Evolutionary conservation across 2,113 vertebrate genomes (phyloP), one percentile per base, ranked within the genome.

Genomic region (Triplophysa siluroides): DNA sequence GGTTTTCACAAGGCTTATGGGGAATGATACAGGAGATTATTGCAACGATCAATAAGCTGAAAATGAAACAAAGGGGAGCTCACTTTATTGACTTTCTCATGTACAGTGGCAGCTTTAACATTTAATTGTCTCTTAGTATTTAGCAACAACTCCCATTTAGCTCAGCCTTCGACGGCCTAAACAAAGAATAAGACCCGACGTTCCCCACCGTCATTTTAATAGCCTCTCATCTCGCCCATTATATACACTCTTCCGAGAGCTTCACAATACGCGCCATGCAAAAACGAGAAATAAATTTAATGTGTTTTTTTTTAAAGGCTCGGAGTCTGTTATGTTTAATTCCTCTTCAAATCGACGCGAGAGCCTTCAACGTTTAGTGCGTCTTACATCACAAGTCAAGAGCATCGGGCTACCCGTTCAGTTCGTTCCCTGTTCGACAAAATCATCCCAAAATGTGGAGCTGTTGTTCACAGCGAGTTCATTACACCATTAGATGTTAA

Each of bases 1-100:
- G 91, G 87, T 91, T 89, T 93, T 92, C 90, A 89, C 91, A 84
- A 77, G 85, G 89, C 89, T 93, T 94, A 90, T 89, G 85, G 91
- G 91, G 91, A 92, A 94, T 93, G 91, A 92, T 93, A 91, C 89
- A 87, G 89, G 91, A 93, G 92, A 93, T 92, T 92, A 93, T 92
- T 94, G 92, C 91, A 68, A 87, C 91, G 89, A 93, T 94, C 93
- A 94, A 93, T 94, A 93, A 94, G 90, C 85, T 88, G 86, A 90
- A 91, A 93, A 93, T 93, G 92, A 93, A 94, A 88, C 92, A 93
- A 90, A 90, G 88, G 91, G 92, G 92, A 92, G 90, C 92, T 91
- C 89, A 85, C 86, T 92, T 93, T 93, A 92, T 93, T 93, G 92
- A 91, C 91, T 93, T 92, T 87, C 91, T 82, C 81, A 90, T 87